Percentiles rank a stretch among this genome's conserved stretches.
These are phyloP conservation scores for Jaculus jaculus DNA, from an alignment of 2,113 vertebrate species.

Conservation along the genomic window DNA sequence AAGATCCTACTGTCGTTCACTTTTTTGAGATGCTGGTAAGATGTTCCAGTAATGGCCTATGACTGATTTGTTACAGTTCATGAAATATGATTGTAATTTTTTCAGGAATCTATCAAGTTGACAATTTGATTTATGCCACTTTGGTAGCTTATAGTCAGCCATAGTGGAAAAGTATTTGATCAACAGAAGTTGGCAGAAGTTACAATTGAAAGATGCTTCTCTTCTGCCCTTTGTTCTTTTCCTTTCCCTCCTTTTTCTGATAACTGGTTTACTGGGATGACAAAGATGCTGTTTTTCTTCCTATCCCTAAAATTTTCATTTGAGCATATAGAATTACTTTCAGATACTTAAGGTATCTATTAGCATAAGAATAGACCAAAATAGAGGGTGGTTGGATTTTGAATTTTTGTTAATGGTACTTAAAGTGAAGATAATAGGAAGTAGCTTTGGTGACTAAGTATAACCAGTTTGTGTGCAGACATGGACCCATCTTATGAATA, in stretches of 20 bases:
- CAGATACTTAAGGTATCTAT: background rate
- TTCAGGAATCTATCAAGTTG: slow-evolving; percentile 5
- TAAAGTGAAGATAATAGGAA: background rate
- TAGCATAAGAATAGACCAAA: background rate
- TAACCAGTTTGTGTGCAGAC: too few relatives aligned
- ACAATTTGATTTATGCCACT: background rate
- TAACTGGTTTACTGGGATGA: background rate
- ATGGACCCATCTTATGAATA: background rate
- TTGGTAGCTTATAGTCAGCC: background rate
- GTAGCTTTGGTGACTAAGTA: background rate
- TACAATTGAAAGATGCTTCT: background rate
- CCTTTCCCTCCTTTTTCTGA: background rate
- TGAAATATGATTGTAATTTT: background rate
- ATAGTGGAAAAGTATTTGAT: background rate
- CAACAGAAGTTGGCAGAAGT: background rate
- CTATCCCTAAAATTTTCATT: background rate
- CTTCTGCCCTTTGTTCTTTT: background rate
- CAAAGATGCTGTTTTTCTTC: background rate
- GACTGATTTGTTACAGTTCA: background rate
- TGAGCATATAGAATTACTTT: background rate
- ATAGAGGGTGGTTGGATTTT: background rate
- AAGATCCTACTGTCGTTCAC: background rate
- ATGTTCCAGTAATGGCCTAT: background rate
- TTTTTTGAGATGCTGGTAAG: background rate
- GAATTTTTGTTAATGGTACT: background rate